These are phyloP conservation scores for Caenorhabditis remanei DNA, from an alignment of 1,140 invertebrate species.

Conservation along the genomic window DNA sequence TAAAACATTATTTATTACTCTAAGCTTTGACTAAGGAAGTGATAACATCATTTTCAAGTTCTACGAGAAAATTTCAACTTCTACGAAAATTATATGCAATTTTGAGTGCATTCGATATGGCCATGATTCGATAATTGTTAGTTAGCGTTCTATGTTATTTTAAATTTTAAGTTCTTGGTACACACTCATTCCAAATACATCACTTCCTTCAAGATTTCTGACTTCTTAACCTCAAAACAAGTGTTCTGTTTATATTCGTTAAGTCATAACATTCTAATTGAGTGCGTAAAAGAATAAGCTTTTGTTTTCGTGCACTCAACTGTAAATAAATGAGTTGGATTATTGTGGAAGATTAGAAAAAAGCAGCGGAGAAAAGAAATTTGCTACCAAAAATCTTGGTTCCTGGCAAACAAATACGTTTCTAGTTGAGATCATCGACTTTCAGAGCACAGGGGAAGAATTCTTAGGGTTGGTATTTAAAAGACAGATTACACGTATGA, in stretches of 20 bases:
- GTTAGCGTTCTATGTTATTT: not conserved
- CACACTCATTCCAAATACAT: not conserved
- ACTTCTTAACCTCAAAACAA: conserved; percentile 7
- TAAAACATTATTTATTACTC: too few relatives aligned
- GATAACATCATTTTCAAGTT: too few relatives aligned
- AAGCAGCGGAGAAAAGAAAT: not conserved
- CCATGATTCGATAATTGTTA: not conserved
- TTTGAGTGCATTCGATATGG: too few relatives aligned
- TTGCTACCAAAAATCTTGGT: not conserved
- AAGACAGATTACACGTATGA: not conserved
- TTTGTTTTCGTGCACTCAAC: conserved; percentile 47
- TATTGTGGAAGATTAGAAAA: conserved; percentile 43
- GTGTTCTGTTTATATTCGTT: conserved; percentile 24
- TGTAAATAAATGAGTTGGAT: conserved; percentile 52
- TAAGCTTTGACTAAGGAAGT: too few relatives aligned
- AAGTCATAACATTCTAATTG: conserved; percentile 49
- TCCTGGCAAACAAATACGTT: not conserved
- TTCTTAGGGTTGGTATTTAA: not conserved
- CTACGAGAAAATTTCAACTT: not conserved
- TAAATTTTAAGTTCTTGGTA: not conserved
- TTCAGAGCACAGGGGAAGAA: not conserved
- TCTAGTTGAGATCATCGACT: not conserved
- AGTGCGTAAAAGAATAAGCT: conserved; percentile 41
- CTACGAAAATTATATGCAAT: too few relatives aligned
- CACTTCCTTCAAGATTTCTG: not conserved